Base-by-base conservation (phyloP, 64 coral and sea anemone species). In the Hydrozoanthus tunicans region DNA sequence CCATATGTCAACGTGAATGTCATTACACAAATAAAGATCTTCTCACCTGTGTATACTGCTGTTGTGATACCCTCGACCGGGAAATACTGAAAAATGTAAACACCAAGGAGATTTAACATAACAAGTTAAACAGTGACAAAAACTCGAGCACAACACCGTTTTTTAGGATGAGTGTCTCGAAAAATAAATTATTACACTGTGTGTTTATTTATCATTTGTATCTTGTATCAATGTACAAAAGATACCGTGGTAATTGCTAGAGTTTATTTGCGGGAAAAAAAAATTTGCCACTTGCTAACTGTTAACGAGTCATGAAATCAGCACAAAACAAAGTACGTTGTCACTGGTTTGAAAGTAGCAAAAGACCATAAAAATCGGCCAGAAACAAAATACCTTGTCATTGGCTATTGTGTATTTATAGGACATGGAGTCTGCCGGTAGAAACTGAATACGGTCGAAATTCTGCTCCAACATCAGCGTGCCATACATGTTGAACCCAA, bases 401-500 rank as follows among this genome's bases (percentile, higher is more conserved):
- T 86, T 90, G 4, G 65, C 58, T 10, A 90, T 12, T 3, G 70
- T 92, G 58, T 93, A 99, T 57, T 93, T 95, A 66, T 95, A 91
- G 5, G 79, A 63, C 94, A 99, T 91, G 5, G 97, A 90, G 0
- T 93, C 92, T 3, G 78, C 15, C 0, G 94, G 97, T 9, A 99
- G 92, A 76, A 95, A 99, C 97, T 92, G 96, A 10, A 91, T 61
- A 10, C 43, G 92, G 51, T 99, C 97, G 70, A 96, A 95, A 43
- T 94, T 73, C 73, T 95, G 91, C 52, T 81, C 64, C 24, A 99
- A 58, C 94, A 90, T 91, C 14, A 95, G 55, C 24, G 94, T 96
- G 8, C 97, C 97, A 53, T 99, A 99, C 20, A 99, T 85, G 78
- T 94, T 99, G 25, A 99, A 63, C 63, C 97, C 97, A 90, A 99